Conservation (phyloP, 2,888 invertebrate species). For the Strigamia maritima region DNA sequence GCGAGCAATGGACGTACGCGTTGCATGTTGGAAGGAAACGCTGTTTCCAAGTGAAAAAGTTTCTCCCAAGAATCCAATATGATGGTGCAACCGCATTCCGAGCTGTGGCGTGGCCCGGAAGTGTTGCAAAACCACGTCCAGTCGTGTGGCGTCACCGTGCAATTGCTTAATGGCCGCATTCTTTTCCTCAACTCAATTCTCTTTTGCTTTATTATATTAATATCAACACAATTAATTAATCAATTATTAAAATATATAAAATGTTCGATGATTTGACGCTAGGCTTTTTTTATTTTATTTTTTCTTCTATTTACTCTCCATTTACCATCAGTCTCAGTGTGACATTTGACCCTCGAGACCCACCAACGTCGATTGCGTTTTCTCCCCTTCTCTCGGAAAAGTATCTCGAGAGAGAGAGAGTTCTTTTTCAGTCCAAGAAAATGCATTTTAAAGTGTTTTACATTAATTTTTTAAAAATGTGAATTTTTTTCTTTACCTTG, state of each 20-base stretch:
- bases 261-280: too few relatives aligned
- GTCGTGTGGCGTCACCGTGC: background rate
- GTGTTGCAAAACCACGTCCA: background rate
- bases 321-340: background rate
- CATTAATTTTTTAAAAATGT: background rate
- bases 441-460: background rate
- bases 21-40: background rate
- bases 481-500: constrained; percentile 42
- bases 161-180: background rate
- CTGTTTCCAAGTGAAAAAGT: background rate
- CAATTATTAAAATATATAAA: too few relatives aligned
- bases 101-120: background rate
- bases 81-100: background rate
- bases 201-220: too few relatives aligned
- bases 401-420: background rate
- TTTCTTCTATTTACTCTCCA: too few relatives aligned
- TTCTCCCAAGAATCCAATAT: background rate
- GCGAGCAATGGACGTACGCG: background rate
- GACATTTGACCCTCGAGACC: background rate
- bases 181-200: too few relatives aligned
- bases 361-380: background rate
- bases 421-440: too few relatives aligned
- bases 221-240: too few relatives aligned
- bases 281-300: too few relatives aligned
- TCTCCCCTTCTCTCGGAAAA: background rate